phyloP scores from a whole-genome alignment of 2,888 invertebrate species.

The Eristalis arbustorum region DNA sequence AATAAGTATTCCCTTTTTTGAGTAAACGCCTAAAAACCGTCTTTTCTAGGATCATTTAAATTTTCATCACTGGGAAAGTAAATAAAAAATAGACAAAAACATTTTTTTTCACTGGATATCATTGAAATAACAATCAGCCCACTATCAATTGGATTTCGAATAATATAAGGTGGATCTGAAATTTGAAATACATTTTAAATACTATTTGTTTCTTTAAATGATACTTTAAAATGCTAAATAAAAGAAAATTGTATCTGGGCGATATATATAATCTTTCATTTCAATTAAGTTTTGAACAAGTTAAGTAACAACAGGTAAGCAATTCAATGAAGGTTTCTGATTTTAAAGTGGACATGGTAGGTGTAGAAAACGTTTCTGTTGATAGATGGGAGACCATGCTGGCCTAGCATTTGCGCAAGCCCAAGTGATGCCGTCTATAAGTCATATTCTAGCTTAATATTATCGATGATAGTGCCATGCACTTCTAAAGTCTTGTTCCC shows the following conservation, averaged over 20 bases:
- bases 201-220: background rate
- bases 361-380: no score
- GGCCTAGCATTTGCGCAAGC: no score
- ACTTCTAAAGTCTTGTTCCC: no score
- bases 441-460: no score
- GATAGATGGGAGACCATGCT: no score
- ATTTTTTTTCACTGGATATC: constrained; percentile 28
- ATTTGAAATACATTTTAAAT: constrained; percentile 12
- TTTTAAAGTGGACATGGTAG: no score
- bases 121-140: constrained; percentile 37
- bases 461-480: no score
- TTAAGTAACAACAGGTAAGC: background rate
- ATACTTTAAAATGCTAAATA: background rate
- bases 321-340: no score
- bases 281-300: no score
- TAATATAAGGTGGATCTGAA: constrained; percentile 43
- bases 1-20: background rate
- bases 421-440: no score
- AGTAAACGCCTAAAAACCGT: constrained; percentile 49
- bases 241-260: background rate
- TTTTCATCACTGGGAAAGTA: constrained; percentile 66
- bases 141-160: constrained; percentile 51
- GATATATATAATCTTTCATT: background rate
- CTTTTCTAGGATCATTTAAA: constrained; percentile 68
- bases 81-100: constrained; percentile 26